phyloP scores from a whole-genome alignment of 2,888 invertebrate species.

The Orthonychiurus folsomi region DNA sequence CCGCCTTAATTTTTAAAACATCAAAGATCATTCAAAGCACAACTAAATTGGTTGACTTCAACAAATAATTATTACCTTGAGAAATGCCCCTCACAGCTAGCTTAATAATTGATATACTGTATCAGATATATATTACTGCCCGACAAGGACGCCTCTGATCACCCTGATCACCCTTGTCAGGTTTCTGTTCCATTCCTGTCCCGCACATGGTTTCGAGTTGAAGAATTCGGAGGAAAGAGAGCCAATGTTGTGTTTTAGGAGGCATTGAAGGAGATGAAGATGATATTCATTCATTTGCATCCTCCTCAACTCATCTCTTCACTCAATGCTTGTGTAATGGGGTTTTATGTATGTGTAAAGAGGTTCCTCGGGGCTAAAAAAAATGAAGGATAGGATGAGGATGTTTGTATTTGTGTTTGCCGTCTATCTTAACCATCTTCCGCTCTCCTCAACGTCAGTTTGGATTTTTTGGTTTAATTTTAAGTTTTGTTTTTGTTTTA shows the following conservation, averaged over 20 bases:
- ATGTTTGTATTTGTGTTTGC: neutral
- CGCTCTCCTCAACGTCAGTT: neutral
- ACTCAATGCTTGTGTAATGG: neutral
- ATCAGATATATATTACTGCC: no score
- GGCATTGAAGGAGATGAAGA: neutral
- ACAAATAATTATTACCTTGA: no score
- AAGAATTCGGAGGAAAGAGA: no score
- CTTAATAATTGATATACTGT: no score
- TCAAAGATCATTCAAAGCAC: no score
- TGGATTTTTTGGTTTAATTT: neutral
- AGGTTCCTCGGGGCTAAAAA: neutral
- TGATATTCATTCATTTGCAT: constrained; percentile 1
- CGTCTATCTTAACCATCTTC: neutral
- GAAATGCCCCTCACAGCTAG: no score
- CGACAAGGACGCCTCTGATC: no score
- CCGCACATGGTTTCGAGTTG: neutral
- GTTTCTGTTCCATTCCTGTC: neutral
- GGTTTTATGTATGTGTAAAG: neutral
- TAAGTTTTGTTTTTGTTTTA: neutral
- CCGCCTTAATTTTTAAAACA: no score
- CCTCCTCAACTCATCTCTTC: neutral
- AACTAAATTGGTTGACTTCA: no score
- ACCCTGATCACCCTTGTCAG: no score
- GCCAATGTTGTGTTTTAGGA: neutral
- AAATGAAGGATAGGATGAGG: neutral